phyloP scores from a whole-genome alignment of 1,140 invertebrate genomes.

The Drosophila pandora region DNA sequence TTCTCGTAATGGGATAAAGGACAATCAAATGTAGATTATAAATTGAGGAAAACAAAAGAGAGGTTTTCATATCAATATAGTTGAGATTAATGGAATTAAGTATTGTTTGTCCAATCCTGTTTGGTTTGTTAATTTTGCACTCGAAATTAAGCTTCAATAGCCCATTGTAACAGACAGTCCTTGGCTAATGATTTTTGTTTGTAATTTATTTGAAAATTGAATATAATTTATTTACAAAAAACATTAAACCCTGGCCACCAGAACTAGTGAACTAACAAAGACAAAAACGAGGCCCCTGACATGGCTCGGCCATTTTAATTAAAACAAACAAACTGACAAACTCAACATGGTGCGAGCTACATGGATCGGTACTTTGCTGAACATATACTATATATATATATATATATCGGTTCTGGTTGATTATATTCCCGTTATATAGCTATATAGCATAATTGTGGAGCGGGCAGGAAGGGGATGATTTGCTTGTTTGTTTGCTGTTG shows the following conservation, averaged over 20 bases:
- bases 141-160: constrained; percentile 4
- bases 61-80: constrained; percentile 9
- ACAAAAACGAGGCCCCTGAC: constrained; percentile 27
- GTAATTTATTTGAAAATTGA: constrained; percentile 77
- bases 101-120: constrained; percentile 1
- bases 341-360: constrained; percentile 20
- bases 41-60: not conserved
- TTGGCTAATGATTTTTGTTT: constrained; percentile 64
- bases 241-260: constrained; percentile 26
- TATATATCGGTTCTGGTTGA: constrained; percentile 19
- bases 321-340: constrained; percentile 67
- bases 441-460: constrained; percentile 66
- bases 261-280: constrained; percentile 11
- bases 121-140: constrained; percentile 18
- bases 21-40: constrained; percentile 34
- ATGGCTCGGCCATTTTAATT: constrained; percentile 67
- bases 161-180: constrained; percentile 30
- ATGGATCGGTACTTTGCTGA: constrained; percentile 23
- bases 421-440: constrained; percentile 54
- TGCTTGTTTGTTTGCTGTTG: constrained; percentile 45
- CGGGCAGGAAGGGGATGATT: constrained; percentile 27
- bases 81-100: constrained; percentile 33
- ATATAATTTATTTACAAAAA: constrained; percentile 77
- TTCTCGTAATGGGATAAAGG: constrained; percentile 21
- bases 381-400: constrained; percentile 4